Evolutionary conservation across 2,888 invertebrate genomes (phyloP), one percentile per base, ranked within the genome.

Genomic region (Trachelus tabidus): DNA sequence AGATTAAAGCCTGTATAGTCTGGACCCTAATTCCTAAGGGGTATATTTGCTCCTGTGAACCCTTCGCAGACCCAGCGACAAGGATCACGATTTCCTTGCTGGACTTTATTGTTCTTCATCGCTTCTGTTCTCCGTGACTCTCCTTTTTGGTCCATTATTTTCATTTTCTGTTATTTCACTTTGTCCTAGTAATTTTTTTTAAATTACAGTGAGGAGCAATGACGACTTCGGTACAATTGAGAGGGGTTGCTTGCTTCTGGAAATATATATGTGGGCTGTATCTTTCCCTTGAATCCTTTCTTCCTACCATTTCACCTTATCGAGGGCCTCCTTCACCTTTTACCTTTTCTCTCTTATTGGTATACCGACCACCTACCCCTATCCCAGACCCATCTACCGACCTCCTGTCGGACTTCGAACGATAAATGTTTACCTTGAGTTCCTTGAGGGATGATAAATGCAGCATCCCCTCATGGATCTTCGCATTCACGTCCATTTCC

Each of bases 371-470:
- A 15, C 40, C 15, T 15, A 40, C 40, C 40, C 40, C 40, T 15
- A 40, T 40, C 15, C 15, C 40, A 6, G 0, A 40, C 15, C 15
- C 40, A 15, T 4, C 69, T 3, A 30, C 69, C 3, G 0, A 0
- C 30, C 69, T 1, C 30, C 69, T 69, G 31, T 31, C 69, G 12
- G 69, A 33, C 11, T 30, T 1, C 30, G 77, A 76, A 81, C 79
- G 81, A 82, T 81, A 83, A 83, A 83, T 83, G 79, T 83, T 82
- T 83, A 81, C 82, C 73, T 69, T 77, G 69, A 80, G 79, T 12
- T 79, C 80, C 75, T 76, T 69, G 33, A 56, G 31, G 56, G 79
- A 76, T 81, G 83, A 83, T 83, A 80, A 81, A 83, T 83, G 83
- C 79, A 79, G 75, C 76, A 76, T 78, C 69, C 80, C 79, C 79